Percentiles rank a stretch among this genome's conserved stretches.
phyloP scores from a whole-genome alignment of 2,888 invertebrate species.

The Bombyx huttoni region DNA sequence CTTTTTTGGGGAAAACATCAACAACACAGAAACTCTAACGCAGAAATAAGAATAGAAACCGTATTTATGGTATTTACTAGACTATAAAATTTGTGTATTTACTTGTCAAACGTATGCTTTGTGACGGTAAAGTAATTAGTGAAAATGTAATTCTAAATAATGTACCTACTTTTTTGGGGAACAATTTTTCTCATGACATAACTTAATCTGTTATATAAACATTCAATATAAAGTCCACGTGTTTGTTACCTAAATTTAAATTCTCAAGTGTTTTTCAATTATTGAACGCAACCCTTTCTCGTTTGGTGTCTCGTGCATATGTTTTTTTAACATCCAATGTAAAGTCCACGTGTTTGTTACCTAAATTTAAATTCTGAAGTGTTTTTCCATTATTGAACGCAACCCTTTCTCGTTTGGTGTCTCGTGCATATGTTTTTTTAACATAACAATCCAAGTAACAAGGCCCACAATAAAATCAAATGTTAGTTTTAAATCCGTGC shows the following conservation, averaged over 20 bases:
- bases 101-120: no score
- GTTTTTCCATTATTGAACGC: slow-evolving; percentile 19
- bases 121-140: no score
- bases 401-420: slow-evolving; percentile 24
- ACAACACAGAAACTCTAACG: no score
- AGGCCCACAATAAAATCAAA: slow-evolving; percentile 21
- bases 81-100: no score
- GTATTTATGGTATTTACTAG: no score
- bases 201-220: neutral
- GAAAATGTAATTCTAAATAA: no score
- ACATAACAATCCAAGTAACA: slow-evolving; percentile 33
- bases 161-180: no score
- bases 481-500: neutral
- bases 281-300: slow-evolving; percentile 23
- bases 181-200: no score
- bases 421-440: slow-evolving; percentile 46
- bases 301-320: slow-evolving; percentile 29
- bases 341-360: slow-evolving; percentile 46
- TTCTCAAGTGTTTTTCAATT: slow-evolving; percentile 37
- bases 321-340: no score
- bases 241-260: slow-evolving; percentile 33
- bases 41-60: no score
- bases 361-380: slow-evolving; percentile 38
- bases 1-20: no score
- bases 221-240: slow-evolving; percentile 36